These are phyloP conservation scores for Anguilla megastoma DNA, from an alignment of 2,797 vertebrate genomes.

Conservation along the genomic window DNA sequence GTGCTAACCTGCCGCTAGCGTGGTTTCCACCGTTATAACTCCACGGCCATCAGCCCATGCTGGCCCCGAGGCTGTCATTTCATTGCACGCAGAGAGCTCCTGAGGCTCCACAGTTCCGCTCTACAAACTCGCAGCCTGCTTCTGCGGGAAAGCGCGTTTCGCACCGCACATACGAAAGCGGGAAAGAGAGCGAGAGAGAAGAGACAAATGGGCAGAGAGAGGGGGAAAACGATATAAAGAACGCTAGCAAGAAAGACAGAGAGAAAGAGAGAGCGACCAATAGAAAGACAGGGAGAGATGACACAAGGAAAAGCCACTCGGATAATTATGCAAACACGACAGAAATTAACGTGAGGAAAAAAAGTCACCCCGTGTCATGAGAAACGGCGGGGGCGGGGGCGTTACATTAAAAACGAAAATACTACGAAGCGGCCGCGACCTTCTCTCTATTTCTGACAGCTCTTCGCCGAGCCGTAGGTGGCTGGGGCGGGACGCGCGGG, in stretches of 20 bases:
- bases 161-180: neutral
- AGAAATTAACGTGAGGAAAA: neutral
- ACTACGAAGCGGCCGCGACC: neutral
- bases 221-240: neutral
- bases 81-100: conserved; percentile 38
- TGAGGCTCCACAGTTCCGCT: conserved; percentile 56
- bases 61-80: conserved; percentile 60
- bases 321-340: neutral
- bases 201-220: neutral
- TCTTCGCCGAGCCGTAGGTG: neutral
- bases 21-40: conserved; percentile 70
- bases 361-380: neutral
- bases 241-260: neutral
- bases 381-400: neutral
- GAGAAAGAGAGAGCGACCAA: neutral
- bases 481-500: neutral
- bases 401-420: neutral
- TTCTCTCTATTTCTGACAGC: neutral
- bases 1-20: conserved; percentile 69
- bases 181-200: neutral
- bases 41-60: conserved; percentile 58
- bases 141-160: neutral
- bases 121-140: conserved; percentile 59
- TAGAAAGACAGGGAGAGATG: conserved; percentile 21
- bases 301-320: conserved; percentile 34